Base-by-base conservation (phyloP, 2,888 invertebrate species). In the Girardia tigrina region DNA sequence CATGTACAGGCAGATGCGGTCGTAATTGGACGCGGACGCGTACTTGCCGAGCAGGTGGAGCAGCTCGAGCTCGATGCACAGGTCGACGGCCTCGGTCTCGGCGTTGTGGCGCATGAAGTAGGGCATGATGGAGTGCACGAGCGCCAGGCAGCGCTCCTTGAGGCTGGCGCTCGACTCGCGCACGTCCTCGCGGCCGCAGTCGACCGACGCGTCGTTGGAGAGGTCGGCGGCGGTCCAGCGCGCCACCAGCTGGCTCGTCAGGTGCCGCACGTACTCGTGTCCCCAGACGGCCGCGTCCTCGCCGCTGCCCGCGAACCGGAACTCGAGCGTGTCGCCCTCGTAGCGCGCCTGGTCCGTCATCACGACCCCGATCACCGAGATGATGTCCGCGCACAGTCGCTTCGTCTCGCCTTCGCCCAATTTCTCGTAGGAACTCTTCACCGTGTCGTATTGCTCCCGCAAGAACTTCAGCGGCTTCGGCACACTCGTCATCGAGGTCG, bases 401-500 rank as follows among this genome's bases (percentile, higher is more conserved):
- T 86, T n/a, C n/a, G 90, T 89, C 78, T 89, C 88, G 16, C 86
- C 84, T 80, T 91, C 90, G 12, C 86, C 86, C 80, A 95, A 90
- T 79, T 90, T 91, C 78, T 90, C 90, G 85, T 92, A 90, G 0
- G 92, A 89, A 75, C 88, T 86, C 83, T 94, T 95, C 84, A 98
- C 88, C 0, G 89, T 88, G 56, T 89, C 90, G 84, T 93, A 98
- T 84, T 94, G 93, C 29, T 90, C 90, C 73, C 93, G 88, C 85
- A 98, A 88, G 83, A 95, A 97, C 85, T 98, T 98, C 77, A 98
- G 84, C 0, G 98, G 98, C 84, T 98, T 98, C 0, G 98, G 98
- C 1, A 99, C 98, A 75, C 94, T 94, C 0, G 98, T 98, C 97
- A 99, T 98, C 0, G 95, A 97, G 0, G 95, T 95, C 0, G 98